phyloP scores from a whole-genome alignment of 2,113 vertebrate genomes.

The Lagenorhynchus albirostris region DNA sequence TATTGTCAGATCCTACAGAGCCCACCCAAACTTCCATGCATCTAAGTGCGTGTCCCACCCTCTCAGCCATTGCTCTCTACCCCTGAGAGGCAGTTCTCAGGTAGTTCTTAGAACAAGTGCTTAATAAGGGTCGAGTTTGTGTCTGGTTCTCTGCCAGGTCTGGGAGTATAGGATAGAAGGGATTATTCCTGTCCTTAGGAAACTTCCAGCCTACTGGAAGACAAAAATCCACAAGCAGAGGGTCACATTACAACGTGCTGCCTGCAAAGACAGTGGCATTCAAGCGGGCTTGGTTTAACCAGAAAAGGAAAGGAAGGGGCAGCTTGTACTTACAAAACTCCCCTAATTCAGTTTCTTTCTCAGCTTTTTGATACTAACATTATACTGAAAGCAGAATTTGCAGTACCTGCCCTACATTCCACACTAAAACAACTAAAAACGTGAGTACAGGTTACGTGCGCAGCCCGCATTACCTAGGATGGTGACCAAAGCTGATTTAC shows the following conservation, averaged over 20 bases:
- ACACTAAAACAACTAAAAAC: neutral
- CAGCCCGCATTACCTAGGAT: slow-evolving; percentile 83
- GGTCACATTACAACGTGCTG: neutral
- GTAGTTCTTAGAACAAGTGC: neutral
- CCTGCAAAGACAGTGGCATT: neutral
- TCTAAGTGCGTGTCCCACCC: neutral
- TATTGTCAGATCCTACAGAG: neutral
- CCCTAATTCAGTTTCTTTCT: neutral
- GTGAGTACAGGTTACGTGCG: neutral
- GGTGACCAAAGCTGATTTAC: slow-evolving; percentile 81
- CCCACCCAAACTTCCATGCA: neutral
- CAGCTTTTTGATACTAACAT: neutral
- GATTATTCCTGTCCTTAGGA: neutral
- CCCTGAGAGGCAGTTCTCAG: neutral
- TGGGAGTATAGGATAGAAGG: neutral
- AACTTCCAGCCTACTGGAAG: neutral
- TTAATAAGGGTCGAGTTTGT: neutral
- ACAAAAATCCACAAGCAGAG: neutral
- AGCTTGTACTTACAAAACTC: neutral
- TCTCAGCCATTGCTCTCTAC: neutral
- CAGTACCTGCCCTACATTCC: neutral
- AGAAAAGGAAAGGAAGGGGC: neutral
- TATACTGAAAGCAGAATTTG: neutral
- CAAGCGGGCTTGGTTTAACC: rapidly evolving
- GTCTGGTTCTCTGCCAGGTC: neutral